Base-by-base conservation (phyloP, 2,113 vertebrate genomes). In the Baryphthengus martii region DNA sequence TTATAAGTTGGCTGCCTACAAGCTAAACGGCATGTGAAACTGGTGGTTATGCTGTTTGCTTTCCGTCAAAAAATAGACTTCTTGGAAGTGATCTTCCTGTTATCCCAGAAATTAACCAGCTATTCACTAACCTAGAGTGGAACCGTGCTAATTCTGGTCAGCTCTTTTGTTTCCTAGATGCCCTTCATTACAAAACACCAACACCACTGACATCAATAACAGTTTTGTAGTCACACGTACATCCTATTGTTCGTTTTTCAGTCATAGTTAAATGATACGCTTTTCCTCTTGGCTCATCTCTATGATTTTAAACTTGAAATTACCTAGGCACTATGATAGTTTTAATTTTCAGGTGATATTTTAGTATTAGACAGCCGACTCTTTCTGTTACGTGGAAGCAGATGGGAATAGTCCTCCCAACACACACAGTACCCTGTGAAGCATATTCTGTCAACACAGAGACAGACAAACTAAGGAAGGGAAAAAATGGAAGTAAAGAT, bases 211-310 rank as follows among this genome's bases (percentile, higher is more conserved):
- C n/a, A n/a, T n/a, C n/a, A n/a, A n/a, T n/a, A n/a, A 20, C 17
- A 28, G n/a, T 21, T 71, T 70, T 55, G 26, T 16, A 17, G 53
- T n/a, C 1, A 0, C 1, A 1, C 8, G 13, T 9, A 25, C 10
- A 37, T 25, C 31, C 23, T 44, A 8, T 58, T 49, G 7, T 83
- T 74, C n/a, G 21, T 1, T 86, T 68, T 59, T 42, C 13, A 52
- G 10, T 31, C 19, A 17, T 6, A 9, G n/a, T 35, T 52, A 66
- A 72, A 37, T 53, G 8, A n/a, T 13, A 23, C 0, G 1, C 4
- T 70, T 89, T 73, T 73, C 49, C 33, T 75, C 33, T 35, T 44
- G 31, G 11, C 9, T 20, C 1, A 2, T 6, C 26, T 6, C 16
- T 50, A 16, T 19, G 24, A 55, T 58, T 92, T 83, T 35, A 70